Conservation (phyloP, 2,888 invertebrate species). For the Gari tellinella region DNA sequence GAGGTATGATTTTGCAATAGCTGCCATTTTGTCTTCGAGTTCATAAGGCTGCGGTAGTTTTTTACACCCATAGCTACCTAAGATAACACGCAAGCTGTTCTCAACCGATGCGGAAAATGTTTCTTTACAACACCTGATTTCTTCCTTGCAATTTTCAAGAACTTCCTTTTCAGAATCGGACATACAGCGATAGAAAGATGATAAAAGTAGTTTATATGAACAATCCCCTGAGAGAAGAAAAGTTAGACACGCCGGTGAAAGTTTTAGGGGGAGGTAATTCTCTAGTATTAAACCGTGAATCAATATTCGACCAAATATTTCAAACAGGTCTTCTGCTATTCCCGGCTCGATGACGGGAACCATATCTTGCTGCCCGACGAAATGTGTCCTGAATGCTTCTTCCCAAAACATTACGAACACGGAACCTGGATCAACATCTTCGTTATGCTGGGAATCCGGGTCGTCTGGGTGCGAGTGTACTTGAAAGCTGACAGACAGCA, state of each 20-base stretch:
- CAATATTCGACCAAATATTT: conserved; percentile 60
- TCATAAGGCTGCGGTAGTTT: conserved; percentile 50
- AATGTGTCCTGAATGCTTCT: conserved; percentile 63
- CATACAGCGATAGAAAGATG: conserved; percentile 62
- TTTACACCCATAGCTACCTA: conserved; percentile 62
- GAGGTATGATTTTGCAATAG: conserved; percentile 56
- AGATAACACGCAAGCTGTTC: conserved; percentile 54
- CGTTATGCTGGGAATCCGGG: conserved; percentile 35
- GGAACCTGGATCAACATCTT: conserved; percentile 39
- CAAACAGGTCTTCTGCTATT: conserved; percentile 55
- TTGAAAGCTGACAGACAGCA: conserved; percentile 40
- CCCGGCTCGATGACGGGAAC: conserved; percentile 58
- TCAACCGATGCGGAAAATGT: conserved; percentile 47
- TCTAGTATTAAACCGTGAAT: conserved; percentile 64
- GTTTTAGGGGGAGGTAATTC: conserved; percentile 64
- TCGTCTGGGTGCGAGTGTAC: conserved; percentile 10
- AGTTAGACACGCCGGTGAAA: conserved; percentile 62
- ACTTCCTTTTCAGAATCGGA: conserved; percentile 63
- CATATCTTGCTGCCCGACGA: conserved; percentile 62
- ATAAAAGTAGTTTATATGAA: conserved; percentile 59
- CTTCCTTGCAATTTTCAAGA: conserved; percentile 57
- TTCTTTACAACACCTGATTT: conserved; percentile 44
- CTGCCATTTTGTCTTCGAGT: conserved; percentile 50
- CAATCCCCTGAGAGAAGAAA: conserved; percentile 55
- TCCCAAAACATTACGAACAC: conserved; percentile 66